phyloP scores from a whole-genome alignment of 2,888 invertebrate species.

The Scrobipalpa costella region DNA sequence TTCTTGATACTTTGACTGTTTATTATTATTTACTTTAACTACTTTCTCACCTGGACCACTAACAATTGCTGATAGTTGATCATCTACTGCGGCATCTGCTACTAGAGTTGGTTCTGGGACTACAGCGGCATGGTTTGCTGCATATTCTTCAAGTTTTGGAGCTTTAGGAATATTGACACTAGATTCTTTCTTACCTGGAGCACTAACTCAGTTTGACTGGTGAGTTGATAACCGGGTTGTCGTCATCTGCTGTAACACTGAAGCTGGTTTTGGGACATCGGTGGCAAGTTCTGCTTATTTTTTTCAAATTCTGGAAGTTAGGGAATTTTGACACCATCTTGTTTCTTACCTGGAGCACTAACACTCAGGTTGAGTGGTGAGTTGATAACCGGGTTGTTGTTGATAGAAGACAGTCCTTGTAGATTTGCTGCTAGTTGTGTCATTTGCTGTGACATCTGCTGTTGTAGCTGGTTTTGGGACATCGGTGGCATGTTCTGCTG shows the following conservation, averaged over 20 bases:
- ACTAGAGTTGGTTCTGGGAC: no score
- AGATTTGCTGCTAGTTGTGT: constrained; percentile 83
- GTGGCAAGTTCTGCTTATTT: not conserved
- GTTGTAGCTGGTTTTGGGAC: constrained; percentile 78
- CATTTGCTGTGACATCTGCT: constrained; percentile 80
- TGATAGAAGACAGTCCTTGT: constrained; percentile 89
- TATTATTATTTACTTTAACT: no score
- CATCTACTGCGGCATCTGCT: no score
- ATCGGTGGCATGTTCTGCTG: constrained; percentile 76
- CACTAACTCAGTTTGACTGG: not conserved
- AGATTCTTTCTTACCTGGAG: not conserved
- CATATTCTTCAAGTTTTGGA: constrained; percentile 52
- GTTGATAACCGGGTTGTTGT: constrained; percentile 87
- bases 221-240: not conserved
- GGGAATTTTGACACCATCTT: no score
- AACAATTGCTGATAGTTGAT: no score
- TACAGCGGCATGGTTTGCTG: no score
- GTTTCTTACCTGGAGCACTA: constrained; percentile 78
- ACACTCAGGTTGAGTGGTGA: constrained; percentile 92
- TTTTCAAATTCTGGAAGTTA: no score
- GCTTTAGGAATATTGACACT: constrained; percentile 84
- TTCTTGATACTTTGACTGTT: no score
- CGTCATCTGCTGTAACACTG: no score
- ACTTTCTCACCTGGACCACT: no score
- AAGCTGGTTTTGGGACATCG: not conserved